Percentiles rank a stretch among this genome's conserved stretches.
Conservation (phyloP, 2,113 vertebrate genomes). For the Esox niger region DNA sequence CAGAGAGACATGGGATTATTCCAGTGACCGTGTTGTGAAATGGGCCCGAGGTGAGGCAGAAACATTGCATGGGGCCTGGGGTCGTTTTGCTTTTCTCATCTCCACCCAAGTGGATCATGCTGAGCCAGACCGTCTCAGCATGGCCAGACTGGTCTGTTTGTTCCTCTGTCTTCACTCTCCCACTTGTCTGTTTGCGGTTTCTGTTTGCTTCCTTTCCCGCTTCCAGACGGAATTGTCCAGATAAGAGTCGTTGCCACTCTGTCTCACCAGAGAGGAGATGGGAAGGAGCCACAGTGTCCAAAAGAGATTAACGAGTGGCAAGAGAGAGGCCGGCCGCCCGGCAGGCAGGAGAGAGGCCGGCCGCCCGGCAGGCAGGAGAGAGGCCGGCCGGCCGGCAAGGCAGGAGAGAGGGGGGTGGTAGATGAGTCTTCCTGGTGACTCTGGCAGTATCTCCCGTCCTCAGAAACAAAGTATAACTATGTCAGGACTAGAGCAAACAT, state of each 20-base stretch:
- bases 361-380: no score
- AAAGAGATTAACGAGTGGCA: no score
- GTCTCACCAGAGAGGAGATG: conserved; percentile 7
- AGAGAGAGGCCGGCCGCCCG: no score
- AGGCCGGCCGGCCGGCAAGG: no score
- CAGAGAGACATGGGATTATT: background rate
- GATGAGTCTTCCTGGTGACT: conserved; percentile 10
- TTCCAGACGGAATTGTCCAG: conserved; percentile 22
- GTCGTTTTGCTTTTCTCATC: background rate
- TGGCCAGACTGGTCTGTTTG: conserved; percentile 26
- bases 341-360: no score
- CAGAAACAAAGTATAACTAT: conserved; percentile 40
- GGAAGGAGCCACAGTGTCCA: no score
- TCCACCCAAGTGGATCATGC: background rate
- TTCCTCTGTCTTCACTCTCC: conserved; percentile 22
- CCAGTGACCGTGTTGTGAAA: no score
- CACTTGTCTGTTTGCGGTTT: conserved; percentile 5
- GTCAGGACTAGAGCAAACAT: conserved; percentile 35
- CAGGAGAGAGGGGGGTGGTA: background rate
- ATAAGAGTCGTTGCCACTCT: no score
- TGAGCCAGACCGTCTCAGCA: background rate
- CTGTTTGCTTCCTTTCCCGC: conserved; percentile 23
- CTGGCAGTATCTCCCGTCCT: conserved; percentile 15
- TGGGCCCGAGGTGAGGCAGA: background rate
- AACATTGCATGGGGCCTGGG: background rate